phyloP scores from a whole-genome alignment of 2,113 vertebrate genomes.

The Collichthys lucidus region DNA sequence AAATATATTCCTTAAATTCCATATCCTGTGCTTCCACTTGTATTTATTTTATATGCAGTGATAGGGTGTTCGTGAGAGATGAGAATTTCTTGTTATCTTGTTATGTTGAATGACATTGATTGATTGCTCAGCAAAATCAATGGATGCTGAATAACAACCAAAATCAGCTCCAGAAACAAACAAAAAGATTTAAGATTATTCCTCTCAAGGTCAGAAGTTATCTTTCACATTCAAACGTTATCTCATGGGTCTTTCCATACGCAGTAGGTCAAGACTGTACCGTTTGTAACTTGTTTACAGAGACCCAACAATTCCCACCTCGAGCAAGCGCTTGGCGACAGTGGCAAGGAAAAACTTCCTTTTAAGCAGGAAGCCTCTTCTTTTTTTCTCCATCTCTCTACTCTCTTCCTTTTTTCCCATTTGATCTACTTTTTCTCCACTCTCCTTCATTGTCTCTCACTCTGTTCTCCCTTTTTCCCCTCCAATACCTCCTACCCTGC shows the following conservation, averaged over 20 bases:
- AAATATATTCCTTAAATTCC: not conserved
- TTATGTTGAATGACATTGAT: not conserved
- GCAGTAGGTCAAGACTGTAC: too few species aligned
- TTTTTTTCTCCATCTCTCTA: not conserved
- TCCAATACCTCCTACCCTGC: not conserved
- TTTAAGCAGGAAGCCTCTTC: not conserved
- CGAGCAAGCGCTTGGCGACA: too few species aligned
- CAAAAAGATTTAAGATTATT: not conserved
- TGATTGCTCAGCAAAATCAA: slow-evolving; percentile 16
- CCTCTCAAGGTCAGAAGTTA: not conserved
- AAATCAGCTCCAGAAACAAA: not conserved
- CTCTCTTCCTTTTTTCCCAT: not conserved
- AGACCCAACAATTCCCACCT: too few species aligned
- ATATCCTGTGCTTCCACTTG: not conserved
- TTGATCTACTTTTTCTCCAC: not conserved
- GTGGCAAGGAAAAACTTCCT: too few species aligned
- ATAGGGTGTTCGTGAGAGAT: not conserved
- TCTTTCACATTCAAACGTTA: not conserved
- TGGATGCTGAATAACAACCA: not conserved
- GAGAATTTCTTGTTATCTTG: not conserved
- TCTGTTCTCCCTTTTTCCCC: not conserved
- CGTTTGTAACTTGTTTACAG: too few species aligned
- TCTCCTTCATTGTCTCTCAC: not conserved
- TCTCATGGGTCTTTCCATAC: too few species aligned
- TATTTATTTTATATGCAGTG: not conserved